Conservation (phyloP, 1,140 invertebrate genomes). For the Agrilus planipennis region DNA sequence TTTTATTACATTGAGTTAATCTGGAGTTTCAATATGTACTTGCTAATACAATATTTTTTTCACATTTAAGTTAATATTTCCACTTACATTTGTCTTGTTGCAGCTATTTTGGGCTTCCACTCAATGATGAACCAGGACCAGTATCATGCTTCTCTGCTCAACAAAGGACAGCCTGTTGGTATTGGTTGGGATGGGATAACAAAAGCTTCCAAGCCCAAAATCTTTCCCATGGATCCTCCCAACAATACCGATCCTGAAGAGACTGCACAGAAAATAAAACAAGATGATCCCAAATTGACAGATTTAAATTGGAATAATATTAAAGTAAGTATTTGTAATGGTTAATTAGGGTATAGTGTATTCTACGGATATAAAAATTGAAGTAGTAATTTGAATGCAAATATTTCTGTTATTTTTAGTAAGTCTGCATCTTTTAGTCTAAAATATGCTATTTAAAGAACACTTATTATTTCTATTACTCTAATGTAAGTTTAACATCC, state of each 20-base stretch:
- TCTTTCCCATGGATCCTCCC: constrained; percentile 81
- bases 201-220: constrained; percentile 85
- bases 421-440: too few species aligned
- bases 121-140: constrained; percentile 99
- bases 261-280: constrained; percentile 75
- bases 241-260: constrained; percentile 89
- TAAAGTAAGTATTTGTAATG: constrained; percentile 48
- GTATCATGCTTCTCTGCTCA: constrained; percentile 90
- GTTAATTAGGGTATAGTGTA: constrained; percentile 5
- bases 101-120: constrained; percentile 97
- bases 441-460: too few species aligned
- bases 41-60: too few species aligned
- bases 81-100: constrained; percentile 24
- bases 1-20: too few species aligned
- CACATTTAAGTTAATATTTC: not conserved
- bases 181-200: constrained; percentile 88
- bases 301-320: constrained; percentile 97
- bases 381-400: too few species aligned
- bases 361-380: not conserved
- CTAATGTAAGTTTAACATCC: too few species aligned
- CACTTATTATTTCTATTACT: too few species aligned
- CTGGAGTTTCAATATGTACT: too few species aligned
- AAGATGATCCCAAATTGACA: constrained; percentile 76
- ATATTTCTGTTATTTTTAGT: too few species aligned
- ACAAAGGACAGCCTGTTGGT: constrained; percentile 79